Evolutionary conservation across 2,797 vertebrate species (phyloP).

Genomic region (Chaetodon trifasciatus): DNA sequence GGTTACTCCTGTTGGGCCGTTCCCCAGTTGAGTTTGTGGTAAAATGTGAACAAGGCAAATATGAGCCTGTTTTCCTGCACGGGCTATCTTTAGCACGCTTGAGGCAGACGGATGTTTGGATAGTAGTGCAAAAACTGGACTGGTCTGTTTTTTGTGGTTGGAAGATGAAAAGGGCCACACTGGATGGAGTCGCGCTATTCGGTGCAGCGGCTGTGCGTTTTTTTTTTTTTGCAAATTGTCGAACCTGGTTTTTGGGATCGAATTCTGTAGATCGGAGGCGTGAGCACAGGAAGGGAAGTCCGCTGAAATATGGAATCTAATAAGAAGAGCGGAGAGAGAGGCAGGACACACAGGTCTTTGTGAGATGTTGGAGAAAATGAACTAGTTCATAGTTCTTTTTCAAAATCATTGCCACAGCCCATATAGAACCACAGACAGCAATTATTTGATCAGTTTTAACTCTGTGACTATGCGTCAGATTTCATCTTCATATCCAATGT

Average conservation of each 20-base stretch:
- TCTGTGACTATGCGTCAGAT: too few relatives aligned
- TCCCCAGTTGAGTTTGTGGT: conserved; percentile 71
- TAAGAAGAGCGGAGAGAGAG: not conserved
- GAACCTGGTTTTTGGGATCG: conserved; percentile 35
- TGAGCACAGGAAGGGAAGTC: conserved; percentile 27
- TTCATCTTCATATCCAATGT: too few relatives aligned
- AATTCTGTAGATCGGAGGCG: not conserved
- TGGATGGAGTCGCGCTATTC: conserved; percentile 19
- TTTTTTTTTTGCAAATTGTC: conserved; percentile 31
- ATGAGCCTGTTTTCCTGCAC: conserved; percentile 56
- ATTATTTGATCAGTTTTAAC: too few relatives aligned
- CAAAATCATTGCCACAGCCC: too few relatives aligned
- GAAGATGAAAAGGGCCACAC: conserved; percentile 46
- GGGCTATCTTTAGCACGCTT: conserved; percentile 76
- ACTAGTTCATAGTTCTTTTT: too few relatives aligned
- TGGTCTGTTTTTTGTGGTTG: conserved; percentile 52
- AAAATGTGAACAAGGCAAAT: conserved; percentile 64
- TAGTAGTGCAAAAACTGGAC: conserved; percentile 56
- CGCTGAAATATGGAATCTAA: conserved; percentile 11
- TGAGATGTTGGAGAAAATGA: too few relatives aligned
- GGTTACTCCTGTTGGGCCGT: conserved; percentile 70
- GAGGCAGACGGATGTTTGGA: conserved; percentile 57
- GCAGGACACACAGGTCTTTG: not conserved
- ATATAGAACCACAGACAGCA: too few relatives aligned
- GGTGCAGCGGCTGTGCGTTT: conserved; percentile 15